Base-by-base conservation (phyloP, 2,888 invertebrate genomes). In the Xylota sylvarum region DNA sequence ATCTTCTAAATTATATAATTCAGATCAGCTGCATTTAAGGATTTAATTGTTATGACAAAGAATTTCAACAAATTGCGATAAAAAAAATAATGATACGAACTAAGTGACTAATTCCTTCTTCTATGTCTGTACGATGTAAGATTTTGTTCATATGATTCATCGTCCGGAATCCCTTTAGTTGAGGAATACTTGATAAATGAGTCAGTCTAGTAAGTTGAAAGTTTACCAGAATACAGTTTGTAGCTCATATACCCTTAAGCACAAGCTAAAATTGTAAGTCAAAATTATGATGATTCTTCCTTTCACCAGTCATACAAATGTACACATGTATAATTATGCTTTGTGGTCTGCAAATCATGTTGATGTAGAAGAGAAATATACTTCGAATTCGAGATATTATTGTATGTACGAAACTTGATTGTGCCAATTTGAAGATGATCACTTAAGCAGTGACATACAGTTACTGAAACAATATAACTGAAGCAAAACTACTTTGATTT, bases 131-230 rank as follows among this genome's bases (percentile, higher is more conserved):
- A 12, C 14, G 17, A 7, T 17, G 9, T 35, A 65, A 35, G 52
- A 50, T 50, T 50, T 52, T 37, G 37, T 27, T n/a, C 27, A 37
- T 37, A 14, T 67, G 67, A 67, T n/a, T 67, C 67, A 67, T 35
- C 19, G 12, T n/a, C 6, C 3, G 50, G 52, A 52, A 27, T 67
- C 37, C 52, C 67, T 67, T 50, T n/a, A 23, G n/a, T 65, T 50
- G 19, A 35, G 17, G 35, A 27, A 35, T 10, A 37, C 9, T 37
- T 23, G 32, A 32, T 5, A 5, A n/a, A 37, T 52, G 67, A 52
- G 37, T 67, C 50, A 67, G 14, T 17, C 32, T 58, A 5, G 19
- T 17, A 19, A 48, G 19, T 46, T 19, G 5, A 19, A 48, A 19
- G 19, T 43, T 14, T 4, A 14, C n/a, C 4, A 14, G 14, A 48